These are phyloP conservation scores for Loris lydekkerianus DNA, from an alignment of 2,797 vertebrate genomes.

Conservation along the genomic window DNA sequence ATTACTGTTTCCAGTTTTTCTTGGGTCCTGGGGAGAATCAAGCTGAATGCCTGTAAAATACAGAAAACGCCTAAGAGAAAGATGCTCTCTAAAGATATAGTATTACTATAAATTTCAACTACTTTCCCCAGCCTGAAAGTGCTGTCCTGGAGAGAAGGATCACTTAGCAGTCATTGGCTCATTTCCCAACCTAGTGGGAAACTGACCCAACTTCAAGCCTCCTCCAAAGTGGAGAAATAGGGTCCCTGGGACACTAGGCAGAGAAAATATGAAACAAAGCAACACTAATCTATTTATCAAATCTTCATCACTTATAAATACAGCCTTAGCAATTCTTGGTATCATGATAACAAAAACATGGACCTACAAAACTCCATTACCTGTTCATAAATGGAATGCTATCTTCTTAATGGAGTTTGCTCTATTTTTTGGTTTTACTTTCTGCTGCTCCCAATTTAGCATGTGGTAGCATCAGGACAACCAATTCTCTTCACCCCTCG, in stretches of 20 bases:
- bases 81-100: conserved; percentile 74
- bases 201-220: not conserved
- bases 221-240: not conserved
- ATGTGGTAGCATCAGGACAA: not conserved
- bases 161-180: conserved; percentile 71
- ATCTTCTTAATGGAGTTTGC: not conserved
- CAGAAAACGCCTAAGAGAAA: conserved; percentile 77
- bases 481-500: not conserved
- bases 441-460: not conserved
- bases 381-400: not conserved
- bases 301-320: conserved; percentile 7
- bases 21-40: conserved; percentile 68
- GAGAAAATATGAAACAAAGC: conserved; percentile 33
- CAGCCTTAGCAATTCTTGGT: not conserved
- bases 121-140: conserved; percentile 65
- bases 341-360: not conserved
- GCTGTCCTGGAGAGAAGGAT: conserved; percentile 70
- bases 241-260: not conserved
- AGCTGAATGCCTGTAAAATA: conserved; percentile 73
- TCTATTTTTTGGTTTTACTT: conserved; percentile 41
- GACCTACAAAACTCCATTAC: not conserved
- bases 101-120: conserved; percentile 78
- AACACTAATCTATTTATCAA: not conserved
- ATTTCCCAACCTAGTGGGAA: conserved; percentile 67
- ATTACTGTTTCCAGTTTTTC: conserved; percentile 60